Percentiles rank a stretch among this genome's conserved stretches.
Conservation (phyloP, 2,888 invertebrate genomes). For the Heliconius ismenius region DNA sequence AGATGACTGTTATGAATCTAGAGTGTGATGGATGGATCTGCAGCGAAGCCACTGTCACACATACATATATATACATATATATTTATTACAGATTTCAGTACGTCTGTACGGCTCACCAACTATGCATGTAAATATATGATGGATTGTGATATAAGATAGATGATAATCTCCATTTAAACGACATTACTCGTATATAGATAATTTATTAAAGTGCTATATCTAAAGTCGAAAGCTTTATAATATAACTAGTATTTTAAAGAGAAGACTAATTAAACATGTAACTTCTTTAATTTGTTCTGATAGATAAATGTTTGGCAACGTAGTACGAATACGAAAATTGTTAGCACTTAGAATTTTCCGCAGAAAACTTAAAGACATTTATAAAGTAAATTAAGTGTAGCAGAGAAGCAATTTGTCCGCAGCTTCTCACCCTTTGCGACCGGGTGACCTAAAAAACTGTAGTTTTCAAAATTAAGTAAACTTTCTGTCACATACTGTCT, state of each 20-base stretch:
- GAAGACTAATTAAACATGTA: constrained; percentile 18
- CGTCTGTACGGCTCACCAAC: constrained; percentile 39
- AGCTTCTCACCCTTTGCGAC: constrained; percentile 60
- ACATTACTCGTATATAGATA: not conserved
- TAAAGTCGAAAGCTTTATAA: not conserved
- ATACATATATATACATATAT: constrained; percentile 32
- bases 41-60: constrained; percentile 49
- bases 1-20: constrained; percentile 71
- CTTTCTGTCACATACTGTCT: constrained; percentile 59
- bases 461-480: constrained; percentile 56
- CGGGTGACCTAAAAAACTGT: constrained; percentile 59
- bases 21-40: constrained; percentile 73
- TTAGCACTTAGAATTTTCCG: constrained; percentile 34
- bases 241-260: not conserved
- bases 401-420: constrained; percentile 67
- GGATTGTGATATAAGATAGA: constrained; percentile 31
- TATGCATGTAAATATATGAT: constrained; percentile 36
- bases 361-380: constrained; percentile 65
- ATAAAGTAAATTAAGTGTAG: constrained; percentile 71
- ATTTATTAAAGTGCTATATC: not conserved
- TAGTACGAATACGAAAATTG: constrained; percentile 30
- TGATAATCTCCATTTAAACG: constrained; percentile 11
- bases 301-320: constrained; percentile 25
- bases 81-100: constrained; percentile 48
- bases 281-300: constrained; percentile 16